These are phyloP conservation scores for Ellobius talpinus DNA, from an alignment of 2,113 vertebrate genomes.

Conservation along the genomic window DNA sequence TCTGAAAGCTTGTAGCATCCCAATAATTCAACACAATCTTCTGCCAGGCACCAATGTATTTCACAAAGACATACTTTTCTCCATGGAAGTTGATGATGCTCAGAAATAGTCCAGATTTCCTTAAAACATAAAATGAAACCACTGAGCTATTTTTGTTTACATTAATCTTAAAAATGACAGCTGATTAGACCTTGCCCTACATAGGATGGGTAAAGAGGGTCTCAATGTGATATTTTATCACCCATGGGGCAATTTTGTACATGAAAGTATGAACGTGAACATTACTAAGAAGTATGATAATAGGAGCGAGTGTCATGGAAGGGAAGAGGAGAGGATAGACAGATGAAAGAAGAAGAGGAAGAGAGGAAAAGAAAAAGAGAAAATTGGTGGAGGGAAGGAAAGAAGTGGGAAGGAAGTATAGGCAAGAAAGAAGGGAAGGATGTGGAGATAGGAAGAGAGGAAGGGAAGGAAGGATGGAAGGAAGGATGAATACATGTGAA, in stretches of 20 bases:
- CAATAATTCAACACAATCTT: constrained; percentile 64
- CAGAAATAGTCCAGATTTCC: constrained; percentile 36
- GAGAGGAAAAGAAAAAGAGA: too few species aligned
- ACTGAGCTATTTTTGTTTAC: not conserved
- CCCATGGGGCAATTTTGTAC: not conserved
- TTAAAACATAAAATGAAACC: constrained; percentile 42
- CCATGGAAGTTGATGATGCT: not conserved
- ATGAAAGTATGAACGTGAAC: not conserved
- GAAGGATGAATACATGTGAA: not conserved
- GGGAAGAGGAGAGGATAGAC: not conserved
- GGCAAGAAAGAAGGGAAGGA: not conserved
- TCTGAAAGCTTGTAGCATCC: constrained; percentile 60
- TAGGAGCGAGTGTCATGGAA: not conserved
- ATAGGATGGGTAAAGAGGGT: not conserved
- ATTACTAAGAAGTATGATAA: too few species aligned
- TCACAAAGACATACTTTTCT: constrained; percentile 11
- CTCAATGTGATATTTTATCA: not conserved
- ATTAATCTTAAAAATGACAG: constrained; percentile 48
- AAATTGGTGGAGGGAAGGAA: not conserved
- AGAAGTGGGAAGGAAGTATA: not conserved
- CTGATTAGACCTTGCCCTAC: not conserved
- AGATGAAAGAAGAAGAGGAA: not conserved
- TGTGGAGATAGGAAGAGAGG: not conserved
- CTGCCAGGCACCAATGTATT: constrained; percentile 4
- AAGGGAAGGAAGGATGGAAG: accelerated